Percentiles rank a stretch among this genome's conserved stretches.
These are phyloP conservation scores for Drosophila anceps DNA, from an alignment of 2,888 invertebrate species.

Conservation along the genomic window DNA sequence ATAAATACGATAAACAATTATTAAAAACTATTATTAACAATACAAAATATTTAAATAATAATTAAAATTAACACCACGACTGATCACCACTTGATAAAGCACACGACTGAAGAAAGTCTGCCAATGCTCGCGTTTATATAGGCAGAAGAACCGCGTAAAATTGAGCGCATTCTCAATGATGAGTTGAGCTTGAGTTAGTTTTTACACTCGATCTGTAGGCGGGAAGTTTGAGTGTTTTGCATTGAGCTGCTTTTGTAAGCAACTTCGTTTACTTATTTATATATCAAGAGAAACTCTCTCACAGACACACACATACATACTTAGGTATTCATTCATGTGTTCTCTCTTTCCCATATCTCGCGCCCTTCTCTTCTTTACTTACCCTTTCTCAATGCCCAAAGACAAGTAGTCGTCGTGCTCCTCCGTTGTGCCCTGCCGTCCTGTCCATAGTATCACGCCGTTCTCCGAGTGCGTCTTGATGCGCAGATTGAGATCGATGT, in stretches of 20 bases:
- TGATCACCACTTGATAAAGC: not conserved
- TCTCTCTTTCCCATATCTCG: not conserved
- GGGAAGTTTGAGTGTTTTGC: not conserved
- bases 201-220: not conserved
- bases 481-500: slow-evolving; percentile 94
- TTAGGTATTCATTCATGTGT: not conserved
- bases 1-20: not conserved
- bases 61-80: not conserved
- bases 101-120: not conserved
- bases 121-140: not conserved
- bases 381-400: slow-evolving; percentile 92
- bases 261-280: not conserved
- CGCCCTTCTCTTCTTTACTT: slow-evolving; percentile 20
- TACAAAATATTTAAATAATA: not conserved
- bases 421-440: slow-evolving; percentile 87
- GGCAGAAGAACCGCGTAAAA: not conserved
- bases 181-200: not conserved
- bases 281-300: not conserved
- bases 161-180: not conserved
- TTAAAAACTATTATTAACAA: not conserved
- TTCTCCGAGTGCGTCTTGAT: slow-evolving; percentile 90
- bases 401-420: slow-evolving; percentile 91
- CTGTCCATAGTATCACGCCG: slow-evolving; percentile 95
- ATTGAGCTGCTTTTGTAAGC: not conserved
- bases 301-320: not conserved